Evolutionary conservation across 2,113 vertebrate genomes (phyloP).

Genomic region (Hippocampus guttulatus): DNA sequence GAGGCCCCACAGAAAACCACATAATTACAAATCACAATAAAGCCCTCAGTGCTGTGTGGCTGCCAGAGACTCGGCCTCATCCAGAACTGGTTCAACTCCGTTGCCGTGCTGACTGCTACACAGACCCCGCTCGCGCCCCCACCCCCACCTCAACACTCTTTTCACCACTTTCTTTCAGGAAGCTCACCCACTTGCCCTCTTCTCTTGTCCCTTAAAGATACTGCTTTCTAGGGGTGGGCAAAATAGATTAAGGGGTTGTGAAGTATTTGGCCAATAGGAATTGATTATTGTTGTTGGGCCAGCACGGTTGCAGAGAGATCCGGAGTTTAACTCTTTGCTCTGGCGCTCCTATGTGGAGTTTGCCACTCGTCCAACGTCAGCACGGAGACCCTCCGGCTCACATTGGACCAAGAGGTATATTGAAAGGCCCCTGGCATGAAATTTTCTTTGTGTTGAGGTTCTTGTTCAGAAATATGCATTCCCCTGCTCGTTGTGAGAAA

Average conservation of each 20-base stretch:
- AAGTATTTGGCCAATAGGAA: not conserved
- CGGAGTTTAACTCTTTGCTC: not conserved
- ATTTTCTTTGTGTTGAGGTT: too few relatives aligned
- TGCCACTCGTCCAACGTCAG: not conserved
- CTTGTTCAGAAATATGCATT: too few relatives aligned
- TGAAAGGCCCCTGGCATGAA: too few relatives aligned
- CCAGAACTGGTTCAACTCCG: slow-evolving; percentile 44
- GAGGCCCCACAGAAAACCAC: slow-evolving; percentile 70
- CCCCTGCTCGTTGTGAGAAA: too few relatives aligned
- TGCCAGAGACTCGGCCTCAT: slow-evolving; percentile 66
- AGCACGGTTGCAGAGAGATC: not conserved
- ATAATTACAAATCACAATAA: slow-evolving; percentile 76
- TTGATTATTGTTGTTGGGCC: not conserved
- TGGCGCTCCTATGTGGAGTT: too few relatives aligned
- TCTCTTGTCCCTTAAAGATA: slow-evolving; percentile 8
- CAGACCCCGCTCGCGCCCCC: not conserved
- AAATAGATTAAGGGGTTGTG: not conserved
- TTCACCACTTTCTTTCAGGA: slow-evolving; percentile 9
- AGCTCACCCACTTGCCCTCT: slow-evolving; percentile 4
- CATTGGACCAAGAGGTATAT: not conserved
- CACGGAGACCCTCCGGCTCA: not conserved
- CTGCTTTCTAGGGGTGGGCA: not conserved
- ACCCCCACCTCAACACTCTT: slow-evolving; percentile 16
- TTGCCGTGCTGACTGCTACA: slow-evolving; percentile 21
- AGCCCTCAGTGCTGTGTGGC: slow-evolving; percentile 62